These are phyloP conservation scores for Aythya fuligula DNA, from an alignment of 2,797 vertebrate genomes.

Conservation along the genomic window DNA sequence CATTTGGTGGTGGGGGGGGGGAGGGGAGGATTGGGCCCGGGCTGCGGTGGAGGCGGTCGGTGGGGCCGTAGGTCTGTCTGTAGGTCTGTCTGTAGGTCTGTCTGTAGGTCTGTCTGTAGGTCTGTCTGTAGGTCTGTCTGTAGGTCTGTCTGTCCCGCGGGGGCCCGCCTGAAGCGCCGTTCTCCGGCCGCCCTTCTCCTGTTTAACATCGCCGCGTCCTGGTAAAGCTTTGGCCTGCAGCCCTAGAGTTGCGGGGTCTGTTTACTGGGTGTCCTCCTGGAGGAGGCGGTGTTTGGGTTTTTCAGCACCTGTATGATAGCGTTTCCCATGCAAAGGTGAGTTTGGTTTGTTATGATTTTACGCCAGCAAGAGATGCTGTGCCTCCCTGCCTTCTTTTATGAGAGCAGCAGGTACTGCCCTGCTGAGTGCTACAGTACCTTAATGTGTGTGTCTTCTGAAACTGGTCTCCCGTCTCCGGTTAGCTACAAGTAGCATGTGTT, in stretches of 20 bases:
- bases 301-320: fast-evolving
- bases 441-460: not conserved
- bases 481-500: not conserved
- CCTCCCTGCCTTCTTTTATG: fast-evolving
- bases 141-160: too few species aligned
- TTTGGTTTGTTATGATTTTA: not conserved
- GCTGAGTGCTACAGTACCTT: fast-evolving
- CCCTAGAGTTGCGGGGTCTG: not conserved
- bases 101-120: too few species aligned
- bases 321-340: not conserved
- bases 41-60: too few species aligned
- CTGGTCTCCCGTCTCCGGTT: not conserved
- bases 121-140: too few species aligned
- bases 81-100: too few species aligned
- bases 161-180: not conserved
- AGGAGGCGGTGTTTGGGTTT: not conserved
- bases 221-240: not conserved
- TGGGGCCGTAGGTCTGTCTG: too few species aligned
- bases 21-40: too few species aligned
- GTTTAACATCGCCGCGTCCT: fast-evolving
- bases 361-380: too few species aligned
- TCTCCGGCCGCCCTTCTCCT: not conserved
- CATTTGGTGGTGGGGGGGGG: too few species aligned
- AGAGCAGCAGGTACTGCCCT: fast-evolving
- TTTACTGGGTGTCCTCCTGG: not conserved